These are phyloP conservation scores for Pollachius pollachius DNA, from an alignment of 2,113 vertebrate species.

Conservation along the genomic window DNA sequence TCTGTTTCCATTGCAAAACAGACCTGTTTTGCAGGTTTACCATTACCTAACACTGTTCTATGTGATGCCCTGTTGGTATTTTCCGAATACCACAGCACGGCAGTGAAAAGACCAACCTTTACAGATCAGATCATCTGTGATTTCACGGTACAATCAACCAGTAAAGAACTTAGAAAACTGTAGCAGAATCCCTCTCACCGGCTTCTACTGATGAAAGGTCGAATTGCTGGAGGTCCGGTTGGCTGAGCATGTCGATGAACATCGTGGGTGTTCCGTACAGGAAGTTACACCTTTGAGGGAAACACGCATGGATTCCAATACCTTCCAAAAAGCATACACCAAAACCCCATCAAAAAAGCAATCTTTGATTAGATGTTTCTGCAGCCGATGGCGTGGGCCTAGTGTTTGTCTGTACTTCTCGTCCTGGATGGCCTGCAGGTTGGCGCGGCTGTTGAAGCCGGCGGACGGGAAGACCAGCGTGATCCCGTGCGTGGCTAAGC, in stretches of 20 bases:
- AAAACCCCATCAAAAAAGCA: slow-evolving; percentile 67
- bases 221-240: slow-evolving; percentile 74
- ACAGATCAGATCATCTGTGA: no score
- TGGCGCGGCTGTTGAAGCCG: slow-evolving; percentile 75
- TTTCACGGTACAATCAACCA: no score
- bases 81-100: no score
- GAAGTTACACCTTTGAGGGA: slow-evolving; percentile 70
- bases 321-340: slow-evolving; percentile 60
- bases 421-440: slow-evolving; percentile 74
- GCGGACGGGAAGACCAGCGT: slow-evolving; percentile 77
- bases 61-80: no score
- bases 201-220: slow-evolving; percentile 75
- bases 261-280: slow-evolving; percentile 90
- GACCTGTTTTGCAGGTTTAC: no score
- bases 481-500: slow-evolving; percentile 75
- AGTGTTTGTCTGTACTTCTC: slow-evolving; percentile 76
- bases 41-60: no score
- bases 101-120: no score
- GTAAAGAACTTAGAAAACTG: no score
- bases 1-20: no score
- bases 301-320: slow-evolving; percentile 59
- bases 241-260: slow-evolving; percentile 85
- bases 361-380: not conserved
- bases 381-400: not conserved
- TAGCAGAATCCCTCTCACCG: slow-evolving; percentile 71